Evolutionary conservation across 2,888 invertebrate genomes (phyloP), one percentile per base, ranked within the genome.

Genomic region (Bugula neritina): DNA sequence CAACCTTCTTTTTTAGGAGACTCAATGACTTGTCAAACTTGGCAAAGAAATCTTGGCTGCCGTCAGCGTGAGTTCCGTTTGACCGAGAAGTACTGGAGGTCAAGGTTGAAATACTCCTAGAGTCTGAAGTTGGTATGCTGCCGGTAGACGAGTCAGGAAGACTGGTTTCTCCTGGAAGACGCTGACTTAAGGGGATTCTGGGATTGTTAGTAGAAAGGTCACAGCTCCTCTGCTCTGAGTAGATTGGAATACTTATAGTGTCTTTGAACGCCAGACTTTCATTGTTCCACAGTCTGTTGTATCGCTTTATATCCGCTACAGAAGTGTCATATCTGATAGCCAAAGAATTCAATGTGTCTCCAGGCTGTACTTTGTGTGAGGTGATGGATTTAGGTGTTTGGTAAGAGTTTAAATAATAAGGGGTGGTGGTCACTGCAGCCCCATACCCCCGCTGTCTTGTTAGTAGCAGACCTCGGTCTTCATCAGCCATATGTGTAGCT

Each of bases 21-120:
- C 10, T 25, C 63, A 63, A 34, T 25, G 63, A 63, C n/a, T 63
- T 21, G 31, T 63, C 63, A 63, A 63, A 63, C n/a, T 34, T 63
- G n/a, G 63, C 34, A 63, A 63, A 63, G n/a, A 63, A 63, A 31
- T 63, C 63, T 10, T 63, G 21, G 23, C n/a, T 57, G 10, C 17
- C 63, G n/a, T 43, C 25, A 5, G 57, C 5, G 23, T 10, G n/a
- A 5, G 57, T 3, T 5, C n/a, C n/a, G 5, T 23, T 23, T 13
- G 57, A 3, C n/a, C 5, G 23, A 5, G 5, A 13, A 5, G 5
- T 5, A 5, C 5, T 43, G 17, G 43, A 43, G 43, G 5, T 43
- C 43, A 43, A 43, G 43, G 43, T 43, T 17, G 17, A 43, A 43
- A 10, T 43, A 43, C 5, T 17, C 17, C 17, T 17, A 43, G 43